Evolutionary conservation across 2,797 vertebrate species (phyloP).

Genomic region (Cygnus olor): DNA sequence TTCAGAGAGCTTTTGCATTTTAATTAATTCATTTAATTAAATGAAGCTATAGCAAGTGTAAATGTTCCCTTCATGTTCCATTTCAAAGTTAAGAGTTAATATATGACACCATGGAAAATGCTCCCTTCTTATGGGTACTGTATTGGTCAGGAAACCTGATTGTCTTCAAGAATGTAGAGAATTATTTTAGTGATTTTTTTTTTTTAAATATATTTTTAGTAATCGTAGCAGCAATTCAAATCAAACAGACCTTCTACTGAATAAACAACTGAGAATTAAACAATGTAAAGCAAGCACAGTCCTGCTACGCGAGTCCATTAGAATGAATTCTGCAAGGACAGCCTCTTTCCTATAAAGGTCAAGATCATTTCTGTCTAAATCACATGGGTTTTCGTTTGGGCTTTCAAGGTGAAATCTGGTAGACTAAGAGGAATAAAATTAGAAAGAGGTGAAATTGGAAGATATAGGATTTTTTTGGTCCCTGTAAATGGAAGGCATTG

Average conservation of each 20-base stretch:
- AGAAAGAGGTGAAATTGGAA: neutral
- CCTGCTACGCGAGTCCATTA: neutral
- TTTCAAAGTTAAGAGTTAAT: neutral
- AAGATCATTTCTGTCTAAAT: neutral
- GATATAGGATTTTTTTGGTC: neutral
- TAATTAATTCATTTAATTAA: constrained; percentile 4
- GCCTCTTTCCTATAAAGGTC: neutral
- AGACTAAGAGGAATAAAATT: neutral
- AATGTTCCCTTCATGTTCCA: neutral
- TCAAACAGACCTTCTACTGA: neutral
- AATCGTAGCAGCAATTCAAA: neutral
- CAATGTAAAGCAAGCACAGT: neutral
- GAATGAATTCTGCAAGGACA: neutral
- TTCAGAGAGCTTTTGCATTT: neutral
- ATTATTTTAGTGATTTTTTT: neutral
- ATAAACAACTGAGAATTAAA: neutral
- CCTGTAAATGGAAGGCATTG: neutral
- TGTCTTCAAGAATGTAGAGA: neutral
- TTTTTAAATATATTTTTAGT: neutral
- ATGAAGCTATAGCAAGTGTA: neutral
- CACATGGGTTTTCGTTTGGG: neutral
- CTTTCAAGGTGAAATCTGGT: neutral
- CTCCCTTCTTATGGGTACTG: neutral
- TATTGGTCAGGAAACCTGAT: neutral
- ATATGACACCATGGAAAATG: neutral